Evolutionary conservation across 1,140 invertebrate genomes (phyloP).

Genomic region (Megalopta genalis): DNA sequence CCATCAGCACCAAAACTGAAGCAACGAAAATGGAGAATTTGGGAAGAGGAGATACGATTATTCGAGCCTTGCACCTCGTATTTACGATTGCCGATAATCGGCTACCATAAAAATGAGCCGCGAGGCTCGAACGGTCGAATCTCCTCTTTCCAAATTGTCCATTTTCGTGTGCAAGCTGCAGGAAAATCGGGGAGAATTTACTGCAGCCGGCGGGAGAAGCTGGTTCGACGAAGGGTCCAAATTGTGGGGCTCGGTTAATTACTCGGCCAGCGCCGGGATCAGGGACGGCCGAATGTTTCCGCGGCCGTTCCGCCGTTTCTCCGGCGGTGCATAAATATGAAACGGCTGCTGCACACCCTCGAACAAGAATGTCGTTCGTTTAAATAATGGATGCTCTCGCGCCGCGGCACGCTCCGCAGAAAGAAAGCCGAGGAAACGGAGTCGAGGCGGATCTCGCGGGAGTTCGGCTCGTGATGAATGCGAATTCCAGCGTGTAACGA

Average conservation of each 20-base stretch:
- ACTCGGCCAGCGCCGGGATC: neutral
- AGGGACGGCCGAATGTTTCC: constrained; percentile 14
- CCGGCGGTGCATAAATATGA: constrained; percentile 41
- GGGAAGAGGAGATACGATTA: too few relatives aligned
- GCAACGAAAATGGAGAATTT: too few relatives aligned
- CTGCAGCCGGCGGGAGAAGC: neutral
- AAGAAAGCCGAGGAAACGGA: neutral
- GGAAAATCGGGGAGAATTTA: too few relatives aligned
- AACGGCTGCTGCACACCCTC: constrained; percentile 14
- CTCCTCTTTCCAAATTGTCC: too few relatives aligned
- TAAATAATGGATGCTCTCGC: constrained; percentile 38
- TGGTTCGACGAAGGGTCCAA: neutral
- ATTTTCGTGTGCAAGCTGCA: too few relatives aligned
- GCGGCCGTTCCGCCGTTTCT: neutral
- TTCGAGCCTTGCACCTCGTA: too few relatives aligned
- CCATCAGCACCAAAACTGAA: too few relatives aligned
- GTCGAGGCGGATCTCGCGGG: neutral
- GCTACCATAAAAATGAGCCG: too few relatives aligned
- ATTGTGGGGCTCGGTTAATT: constrained; percentile 16
- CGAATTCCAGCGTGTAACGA: constrained; percentile 10
- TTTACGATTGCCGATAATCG: too few relatives aligned
- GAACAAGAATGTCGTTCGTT: constrained; percentile 22
- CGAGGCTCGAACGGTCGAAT: too few relatives aligned
- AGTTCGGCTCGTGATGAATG: constrained; percentile 27
- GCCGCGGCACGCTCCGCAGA: neutral